Base-by-base conservation (phyloP, 2,888 invertebrate species). In the Alloscopus bannaensis region DNA sequence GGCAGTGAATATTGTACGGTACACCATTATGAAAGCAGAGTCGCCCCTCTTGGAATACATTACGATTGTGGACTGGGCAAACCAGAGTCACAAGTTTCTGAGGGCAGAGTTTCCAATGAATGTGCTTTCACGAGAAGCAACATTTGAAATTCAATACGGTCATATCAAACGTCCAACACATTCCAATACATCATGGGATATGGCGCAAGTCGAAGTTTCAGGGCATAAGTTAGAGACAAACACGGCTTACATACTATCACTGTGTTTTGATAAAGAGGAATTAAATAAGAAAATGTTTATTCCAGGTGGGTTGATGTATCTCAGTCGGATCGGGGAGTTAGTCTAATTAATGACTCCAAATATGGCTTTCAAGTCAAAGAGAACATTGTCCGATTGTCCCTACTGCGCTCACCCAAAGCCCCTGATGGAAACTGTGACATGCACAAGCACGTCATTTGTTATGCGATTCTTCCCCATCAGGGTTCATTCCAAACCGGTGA, bases 131-230 rank as follows among this genome's bases (percentile, higher is more conserved):
- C 82, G 86, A n/a, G 86, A 88, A 22, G 89, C 89, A 4, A 88
- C 89, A 0, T 90, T 89, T 84, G 90, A 90, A 75, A 89, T 89
- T 24, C 90, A 90, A 86, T 89, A 87, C 87, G 90, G 90, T 1
- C 88, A 88, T 81, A 80, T 89, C 20, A 87, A 88, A 78, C 84
- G 90, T 26, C 82, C 83, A 0, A 90, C 89, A 22, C 90, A 90
- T 83, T 87, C 85, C 57, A 90, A 90, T 85, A 90, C 90, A 16
- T 89, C 89, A 13, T 90, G 90, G 90, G 90, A 90, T 84, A 88
- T 88, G 84, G 90, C 90, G 2, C 88, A 88, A 83, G 90, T 87
- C 87, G 90, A 90, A 88, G 90, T 90, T 4, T 90, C 90, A 87
- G 89, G 89, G 36, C 90, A 90, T 85, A 90, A 89, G 86, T 87